Evolutionary conservation across 2,888 invertebrate genomes (phyloP).

Genomic region (Cantharis rustica): DNA sequence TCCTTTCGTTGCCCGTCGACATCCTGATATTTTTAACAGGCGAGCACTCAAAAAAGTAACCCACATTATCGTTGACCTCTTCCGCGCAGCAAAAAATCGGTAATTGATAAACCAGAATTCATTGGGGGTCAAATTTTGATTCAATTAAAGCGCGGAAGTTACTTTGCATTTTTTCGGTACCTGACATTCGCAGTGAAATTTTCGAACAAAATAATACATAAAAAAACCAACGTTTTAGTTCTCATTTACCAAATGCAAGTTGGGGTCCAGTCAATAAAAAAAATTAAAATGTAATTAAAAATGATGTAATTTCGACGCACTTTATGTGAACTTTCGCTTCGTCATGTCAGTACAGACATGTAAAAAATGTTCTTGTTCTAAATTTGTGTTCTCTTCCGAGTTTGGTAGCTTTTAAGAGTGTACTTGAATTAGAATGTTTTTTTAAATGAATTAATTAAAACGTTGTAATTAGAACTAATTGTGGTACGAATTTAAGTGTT

Average conservation of each 20-base stretch:
- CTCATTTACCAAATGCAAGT: slow-evolving; percentile 12
- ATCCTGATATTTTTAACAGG: not conserved
- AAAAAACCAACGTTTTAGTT: not conserved
- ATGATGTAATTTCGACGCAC: slow-evolving; percentile 31
- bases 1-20: too few species aligned
- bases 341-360: slow-evolving; percentile 23
- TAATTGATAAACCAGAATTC: not conserved
- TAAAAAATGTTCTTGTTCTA: slow-evolving; percentile 16
- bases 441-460: slow-evolving; percentile 25
- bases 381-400: not conserved
- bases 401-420: slow-evolving; percentile 10
- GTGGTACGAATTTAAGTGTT: not conserved
- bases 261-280: slow-evolving; percentile 27
- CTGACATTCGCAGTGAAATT: not conserved
- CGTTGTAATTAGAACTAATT: slow-evolving; percentile 6
- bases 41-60: not conserved
- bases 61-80: not conserved
- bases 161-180: not conserved
- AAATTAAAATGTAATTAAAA: slow-evolving; percentile 34
- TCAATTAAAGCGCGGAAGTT: not conserved
- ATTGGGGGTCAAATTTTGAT: not conserved
- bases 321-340: slow-evolving; percentile 28
- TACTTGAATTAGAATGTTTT: slow-evolving; percentile 30
- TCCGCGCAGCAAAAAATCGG: not conserved
- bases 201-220: not conserved